Evolutionary conservation across 2,888 invertebrate genomes (phyloP), one percentile per base, ranked within the genome.

Genomic region (Harpagoxenus sublaevis): DNA sequence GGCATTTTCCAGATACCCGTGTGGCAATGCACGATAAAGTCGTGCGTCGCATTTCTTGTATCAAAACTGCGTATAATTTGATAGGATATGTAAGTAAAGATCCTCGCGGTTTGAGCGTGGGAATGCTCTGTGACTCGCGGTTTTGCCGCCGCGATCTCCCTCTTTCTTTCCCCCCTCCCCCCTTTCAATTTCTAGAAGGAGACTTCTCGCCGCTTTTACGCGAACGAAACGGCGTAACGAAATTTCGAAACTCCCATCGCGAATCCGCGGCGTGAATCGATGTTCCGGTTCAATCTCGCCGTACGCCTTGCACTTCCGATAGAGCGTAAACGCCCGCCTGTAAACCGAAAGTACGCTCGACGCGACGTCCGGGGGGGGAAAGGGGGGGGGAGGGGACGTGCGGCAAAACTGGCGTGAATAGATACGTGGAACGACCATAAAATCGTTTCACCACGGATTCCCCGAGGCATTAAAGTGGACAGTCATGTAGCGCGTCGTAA

Each of bases 351-450:
- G 68, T 57, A 60, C 66, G 83, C 35, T 31, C 15, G 66, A 9
- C 18, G 18, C 15, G 66, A 9, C 18, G 18, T 57, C 18, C 18
- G 18, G 5, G 68, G 5, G 2, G 12, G n/a, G 2, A 15, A 15
- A 4, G 15, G 0, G 48, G 42, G 48, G 9, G 28, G 23, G 55
- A n/a, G n/a, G 57, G 35, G 68, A 68, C 68, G 77, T 74, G 23
- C 42, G 31, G 48, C 65, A 57, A 42, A 39, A 60, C 57, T 62
- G 66, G 70, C 66, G 51, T 82, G 71, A 84, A 86, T 87, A 86
- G 90, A 90, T 86, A 81, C 74, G 70, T 23, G 86, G 83, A 84
- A 53, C 83, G 85, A 28, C 81, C 89, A 83, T 90, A 89, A 89
- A 90, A 78, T 84, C 84, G 85, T 77, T 73, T 68, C 75, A 55